Evolutionary conservation across 1,140 invertebrate species (phyloP), one percentile per base, ranked within the genome.

Genomic region (Drosophila cardini): DNA sequence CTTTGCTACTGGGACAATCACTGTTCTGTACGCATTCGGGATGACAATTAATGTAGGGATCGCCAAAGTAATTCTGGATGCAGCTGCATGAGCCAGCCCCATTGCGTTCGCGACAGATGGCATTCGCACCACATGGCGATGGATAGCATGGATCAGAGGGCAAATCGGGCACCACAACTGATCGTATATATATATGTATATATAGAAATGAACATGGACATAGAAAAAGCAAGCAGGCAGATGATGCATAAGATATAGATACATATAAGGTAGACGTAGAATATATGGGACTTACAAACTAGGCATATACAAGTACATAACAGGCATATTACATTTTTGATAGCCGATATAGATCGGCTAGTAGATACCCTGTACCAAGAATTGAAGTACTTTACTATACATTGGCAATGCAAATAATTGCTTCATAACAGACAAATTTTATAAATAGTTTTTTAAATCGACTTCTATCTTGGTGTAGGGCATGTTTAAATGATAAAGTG

Each of bases 11-110:
- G 40, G 94, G 91, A 92, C 97, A 98, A 85, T 97, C 96, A 26
- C 94, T 94, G 86, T 96, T 97, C 86, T 96, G 95, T n/a, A 96
- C 94, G 91, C 96, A 97, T 93, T 97, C 96, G 11, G 96, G 96
- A 83, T 95, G 94, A 90, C 96, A 97, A 48, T 96, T 95, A 63
- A 94, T 93, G 77, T 97, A 96, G 2, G 97, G 96, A 93, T 98
- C 96, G 53, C 97, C 97, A 76, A 94, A 94, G 92, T 96, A 97
- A 71, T 96, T 95, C 65, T 95, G 93, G 76, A 96, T 90, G 92
- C 97, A 97, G 65, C 94, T 94, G 91, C 97, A 98, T 57, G 96
- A 96, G 72, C 96, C 95, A 78, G 94, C 95, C 81, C 95, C 95
- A 76, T 96, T 95, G 77, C 93, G 93, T 92, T 97, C 96, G 84